phyloP scores from a whole-genome alignment of 2,113 vertebrate genomes.

The Esox niger region DNA sequence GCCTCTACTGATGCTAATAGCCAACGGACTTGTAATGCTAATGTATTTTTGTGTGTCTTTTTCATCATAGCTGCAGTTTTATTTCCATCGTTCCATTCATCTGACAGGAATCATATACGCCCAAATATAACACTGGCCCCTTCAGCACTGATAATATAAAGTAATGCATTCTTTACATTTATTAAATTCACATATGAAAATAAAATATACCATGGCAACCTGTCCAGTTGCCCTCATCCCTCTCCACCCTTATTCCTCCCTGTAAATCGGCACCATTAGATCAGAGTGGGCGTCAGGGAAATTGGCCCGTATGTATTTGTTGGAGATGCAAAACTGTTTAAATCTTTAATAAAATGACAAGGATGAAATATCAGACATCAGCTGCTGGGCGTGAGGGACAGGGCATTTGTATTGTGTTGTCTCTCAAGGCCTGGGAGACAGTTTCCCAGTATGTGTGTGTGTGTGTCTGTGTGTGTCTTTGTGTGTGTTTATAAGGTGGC shows the following conservation, averaged over 20 bases:
- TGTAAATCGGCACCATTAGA: slow-evolving; percentile 44
- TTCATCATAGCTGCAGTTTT: slow-evolving; percentile 25
- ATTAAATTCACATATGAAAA: slow-evolving; percentile 64
- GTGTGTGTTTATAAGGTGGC: slow-evolving; percentile 50
- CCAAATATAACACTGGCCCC: slow-evolving; percentile 41
- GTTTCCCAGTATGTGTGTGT: slow-evolving; percentile 5
- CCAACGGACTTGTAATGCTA: slow-evolving; percentile 47
- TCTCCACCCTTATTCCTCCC: slow-evolving; percentile 19
- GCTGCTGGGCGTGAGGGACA: slow-evolving; percentile 51
- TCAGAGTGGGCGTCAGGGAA: slow-evolving; percentile 56
- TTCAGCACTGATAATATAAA: slow-evolving; percentile 48
- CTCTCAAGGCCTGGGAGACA: slow-evolving; percentile 52
- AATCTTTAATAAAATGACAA: slow-evolving; percentile 75
- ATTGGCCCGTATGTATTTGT: slow-evolving; percentile 67
- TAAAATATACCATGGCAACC: slow-evolving; percentile 58
- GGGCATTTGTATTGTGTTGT: slow-evolving; percentile 59
- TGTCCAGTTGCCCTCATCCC: not conserved
- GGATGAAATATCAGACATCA: slow-evolving; percentile 72
- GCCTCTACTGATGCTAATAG: slow-evolving; percentile 21
- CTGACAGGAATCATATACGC: slow-evolving; percentile 45
- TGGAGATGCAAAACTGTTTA: slow-evolving; percentile 69
- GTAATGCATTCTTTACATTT: slow-evolving; percentile 64
- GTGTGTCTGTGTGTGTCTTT: slow-evolving; percentile 5
- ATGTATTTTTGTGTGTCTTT: slow-evolving; percentile 43
- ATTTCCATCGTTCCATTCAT: slow-evolving; percentile 35